phyloP scores from a whole-genome alignment of 2,797 vertebrate genomes.

The Bryconaethiops microstoma region DNA sequence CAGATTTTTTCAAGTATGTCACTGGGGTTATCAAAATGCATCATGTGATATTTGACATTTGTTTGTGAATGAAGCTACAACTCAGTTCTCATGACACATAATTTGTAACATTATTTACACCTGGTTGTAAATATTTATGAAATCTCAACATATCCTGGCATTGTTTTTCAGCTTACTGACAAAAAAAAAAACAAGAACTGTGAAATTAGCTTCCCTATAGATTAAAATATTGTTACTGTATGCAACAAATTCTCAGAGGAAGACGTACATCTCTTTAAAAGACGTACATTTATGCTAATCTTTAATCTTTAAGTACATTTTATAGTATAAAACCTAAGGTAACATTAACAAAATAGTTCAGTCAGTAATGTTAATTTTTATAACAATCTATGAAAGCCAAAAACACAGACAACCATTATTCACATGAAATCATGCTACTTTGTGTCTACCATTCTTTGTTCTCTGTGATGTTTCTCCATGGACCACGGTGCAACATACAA shows the following conservation, averaged over 20 bases:
- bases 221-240: neutral
- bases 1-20: neutral
- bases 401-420: no score
- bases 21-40: neutral
- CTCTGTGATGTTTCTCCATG: no score
- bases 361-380: no score
- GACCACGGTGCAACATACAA: no score
- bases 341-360: no score
- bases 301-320: neutral
- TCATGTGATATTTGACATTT: constrained; percentile 16
- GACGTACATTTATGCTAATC: neutral
- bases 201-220: neutral
- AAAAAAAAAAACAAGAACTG: neutral
- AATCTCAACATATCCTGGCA: neutral
- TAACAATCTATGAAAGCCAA: no score
- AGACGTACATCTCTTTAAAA: neutral
- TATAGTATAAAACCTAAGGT: neutral
- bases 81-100: neutral
- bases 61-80: constrained; percentile 2
- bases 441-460: no score
- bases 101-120: neutral
- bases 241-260: neutral
- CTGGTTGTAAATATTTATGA: neutral
- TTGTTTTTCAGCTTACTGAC: neutral
- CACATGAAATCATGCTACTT: no score